Evolutionary conservation across 1,140 invertebrate species (phyloP), one percentile per base, ranked within the genome.

Genomic region (Anastatus disparis): DNA sequence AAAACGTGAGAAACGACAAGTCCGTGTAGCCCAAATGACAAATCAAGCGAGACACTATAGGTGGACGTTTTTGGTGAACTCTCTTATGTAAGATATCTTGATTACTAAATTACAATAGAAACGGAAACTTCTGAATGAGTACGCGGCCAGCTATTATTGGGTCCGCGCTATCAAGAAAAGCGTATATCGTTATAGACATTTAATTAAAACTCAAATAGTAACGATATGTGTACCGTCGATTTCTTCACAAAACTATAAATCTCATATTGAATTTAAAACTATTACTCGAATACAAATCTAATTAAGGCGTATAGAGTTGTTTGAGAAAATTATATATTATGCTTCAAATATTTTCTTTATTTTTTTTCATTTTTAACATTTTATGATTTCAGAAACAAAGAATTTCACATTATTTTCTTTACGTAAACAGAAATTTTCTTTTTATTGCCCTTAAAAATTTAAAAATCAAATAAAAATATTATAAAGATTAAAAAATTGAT

Each of bases 41-140:
- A 63, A 63, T 63, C 61, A 63, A 63, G 61, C 29, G 29, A 48
- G 27, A 63, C 61, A n/a, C n/a, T n/a, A n/a, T 27, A 44, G 40
- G 27, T n/a, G 3, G 58, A 46, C 24, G n/a, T n/a, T 61, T 61
- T 3, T 46, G 58, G 26, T 44, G 17, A 61, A n/a, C n/a, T n/a
- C 24, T 48, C 9, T 63, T 63, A 24, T 50, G 61, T 50, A 63
- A 63, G 44, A 8, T 12, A 22, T 20, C 27, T 15, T 12, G 22
- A 50, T 63, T 31, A 63, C 61, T 38, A 50, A 50, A 63, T 50
- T 50, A 48, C 27, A 50, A 50, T 50, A 26, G 44, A 50, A 63
- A 48, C 44, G 27, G 12, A 63, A 50, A 50, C 17, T 22, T 7
- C 17, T 24, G 15, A 40, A 7, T 13, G 22, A 7, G 12, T 3